Percentiles rank a stretch among this genome's conserved stretches.
These are phyloP conservation scores for Aplodontia rufa DNA, from an alignment of 2,113 vertebrate species.

Conservation along the genomic window DNA sequence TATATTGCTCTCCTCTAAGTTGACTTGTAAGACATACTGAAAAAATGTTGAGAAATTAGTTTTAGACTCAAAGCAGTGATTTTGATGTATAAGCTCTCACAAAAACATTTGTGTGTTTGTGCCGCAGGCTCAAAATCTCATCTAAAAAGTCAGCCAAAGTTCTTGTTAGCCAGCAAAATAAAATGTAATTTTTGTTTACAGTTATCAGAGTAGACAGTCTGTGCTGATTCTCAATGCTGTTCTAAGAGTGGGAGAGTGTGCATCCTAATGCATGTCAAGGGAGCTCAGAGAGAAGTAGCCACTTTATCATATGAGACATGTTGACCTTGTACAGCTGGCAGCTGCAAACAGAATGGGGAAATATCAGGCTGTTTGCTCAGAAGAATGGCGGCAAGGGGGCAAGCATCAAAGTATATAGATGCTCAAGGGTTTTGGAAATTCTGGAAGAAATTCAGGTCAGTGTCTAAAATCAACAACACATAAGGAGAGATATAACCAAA, in stretches of 20 bases:
- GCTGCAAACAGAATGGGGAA: neutral
- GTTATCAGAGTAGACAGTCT: slow-evolving; percentile 38
- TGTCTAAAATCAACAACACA: neutral
- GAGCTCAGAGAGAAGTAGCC: neutral
- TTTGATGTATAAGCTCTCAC: slow-evolving; percentile 57
- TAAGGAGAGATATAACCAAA: neutral
- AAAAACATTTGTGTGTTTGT: slow-evolving; percentile 37
- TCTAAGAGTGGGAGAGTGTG: neutral
- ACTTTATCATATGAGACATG: neutral
- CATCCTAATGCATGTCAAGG: neutral
- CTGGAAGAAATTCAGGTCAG: neutral
- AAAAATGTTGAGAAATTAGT: slow-evolving; percentile 38
- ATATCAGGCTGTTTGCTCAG: neutral
- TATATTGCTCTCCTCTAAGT: neutral
- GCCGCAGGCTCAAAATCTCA: slow-evolving; percentile 46
- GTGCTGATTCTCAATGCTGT: neutral
- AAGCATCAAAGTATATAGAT: neutral
- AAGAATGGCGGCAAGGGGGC: neutral
- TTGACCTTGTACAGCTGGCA: neutral
- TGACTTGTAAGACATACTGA: slow-evolving; percentile 30
- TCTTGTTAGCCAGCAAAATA: slow-evolving; percentile 56
- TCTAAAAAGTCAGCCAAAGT: slow-evolving; percentile 41
- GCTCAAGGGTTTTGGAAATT: neutral
- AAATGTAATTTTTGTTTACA: slow-evolving; percentile 57
- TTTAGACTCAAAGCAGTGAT: slow-evolving; percentile 55